Base-by-base conservation (phyloP, 2,113 vertebrate species). In the Meriones unguiculatus region DNA sequence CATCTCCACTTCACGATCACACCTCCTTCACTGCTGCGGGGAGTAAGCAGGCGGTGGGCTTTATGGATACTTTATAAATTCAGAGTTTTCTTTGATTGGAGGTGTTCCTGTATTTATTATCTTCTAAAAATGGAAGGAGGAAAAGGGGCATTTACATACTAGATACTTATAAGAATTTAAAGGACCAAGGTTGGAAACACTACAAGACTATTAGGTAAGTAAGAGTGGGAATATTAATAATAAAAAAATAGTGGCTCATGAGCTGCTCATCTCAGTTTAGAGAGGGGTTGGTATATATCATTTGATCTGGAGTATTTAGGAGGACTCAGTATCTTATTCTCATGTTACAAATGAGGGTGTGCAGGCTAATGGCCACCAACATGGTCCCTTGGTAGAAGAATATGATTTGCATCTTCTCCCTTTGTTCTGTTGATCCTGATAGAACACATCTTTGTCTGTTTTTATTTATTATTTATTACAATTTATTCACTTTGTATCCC, bases 121-220 rank as follows among this genome's bases (percentile, higher is more conserved):
- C 12, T 72, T 76, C 46, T 38, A 46, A 87, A 72, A 22, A 11
- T 0, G 52, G 35, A 57, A 92, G 28, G 70, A 73, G 57, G 7
- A 15, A 52, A 91, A 77, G 87, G 11, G 13, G 9, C 24, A 85
- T 84, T 92, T 91, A n/a, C 59, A 65, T 82, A 50, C 30, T 65
- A 57, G 62, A 78, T 85, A 90, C 90, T 73, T 89, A 41, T 75
- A 22, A 67, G 41, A 41, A 11, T 7, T 92, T 96, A 75, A 91
- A 38, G n/a, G 38, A 52, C 50, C 69, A 46, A 82, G 93, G 64
- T 5, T 87, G 25, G 57, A 90, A 93, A 91, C 30, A 35, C 18
- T 15, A 11, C 59, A 82, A 93, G 24, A 94, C 75, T 95, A 72
- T 72, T 57, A 62, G 28, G 62, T 95, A 95, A 92, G 76, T 67